phyloP scores from a whole-genome alignment of 1,140 invertebrate genomes.

The Diorhabda elongata region DNA sequence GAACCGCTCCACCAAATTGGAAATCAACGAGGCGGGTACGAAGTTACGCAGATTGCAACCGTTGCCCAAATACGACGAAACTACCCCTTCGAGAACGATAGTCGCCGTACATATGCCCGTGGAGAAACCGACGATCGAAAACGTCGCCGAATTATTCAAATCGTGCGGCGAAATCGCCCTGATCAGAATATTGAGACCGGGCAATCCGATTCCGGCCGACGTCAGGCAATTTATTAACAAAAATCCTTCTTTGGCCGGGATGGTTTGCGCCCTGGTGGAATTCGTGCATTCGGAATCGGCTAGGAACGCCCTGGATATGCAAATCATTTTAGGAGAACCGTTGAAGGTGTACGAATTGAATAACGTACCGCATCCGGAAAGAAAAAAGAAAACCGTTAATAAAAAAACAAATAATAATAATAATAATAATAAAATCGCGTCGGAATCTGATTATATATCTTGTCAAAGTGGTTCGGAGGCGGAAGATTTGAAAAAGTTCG shows the following conservation, averaged over 20 bases:
- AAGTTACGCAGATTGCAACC: constrained; percentile 83
- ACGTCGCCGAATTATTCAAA: constrained; percentile 81
- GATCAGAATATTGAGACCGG: constrained; percentile 78
- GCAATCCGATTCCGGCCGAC: constrained; percentile 82
- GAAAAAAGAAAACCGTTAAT: constrained; percentile 52
- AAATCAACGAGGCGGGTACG: constrained; percentile 86
- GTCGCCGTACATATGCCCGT: constrained; percentile 81
- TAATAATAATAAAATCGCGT: constrained; percentile 28
- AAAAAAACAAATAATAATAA: constrained; percentile 45
- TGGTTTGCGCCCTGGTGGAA: constrained; percentile 84
- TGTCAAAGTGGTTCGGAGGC: constrained; percentile 65
- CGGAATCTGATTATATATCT: constrained; percentile 36
- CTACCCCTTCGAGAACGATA: constrained; percentile 82
- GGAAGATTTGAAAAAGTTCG: constrained; percentile 56
- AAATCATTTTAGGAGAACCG: constrained; percentile 35
- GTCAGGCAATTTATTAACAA: constrained; percentile 85
- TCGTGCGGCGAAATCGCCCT: constrained; percentile 83
- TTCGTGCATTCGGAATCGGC: constrained; percentile 84
- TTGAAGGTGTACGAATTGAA: constrained; percentile 56
- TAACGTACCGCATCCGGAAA: constrained; percentile 55
- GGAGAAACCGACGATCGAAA: constrained; percentile 79
- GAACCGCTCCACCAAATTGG: constrained; percentile 71
- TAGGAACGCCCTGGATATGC: constrained; percentile 68
- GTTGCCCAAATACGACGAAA: constrained; percentile 85
- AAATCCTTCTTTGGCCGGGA: constrained; percentile 78